phyloP scores from a whole-genome alignment of 1,140 invertebrate species.

The Drosophila persimilis region DNA sequence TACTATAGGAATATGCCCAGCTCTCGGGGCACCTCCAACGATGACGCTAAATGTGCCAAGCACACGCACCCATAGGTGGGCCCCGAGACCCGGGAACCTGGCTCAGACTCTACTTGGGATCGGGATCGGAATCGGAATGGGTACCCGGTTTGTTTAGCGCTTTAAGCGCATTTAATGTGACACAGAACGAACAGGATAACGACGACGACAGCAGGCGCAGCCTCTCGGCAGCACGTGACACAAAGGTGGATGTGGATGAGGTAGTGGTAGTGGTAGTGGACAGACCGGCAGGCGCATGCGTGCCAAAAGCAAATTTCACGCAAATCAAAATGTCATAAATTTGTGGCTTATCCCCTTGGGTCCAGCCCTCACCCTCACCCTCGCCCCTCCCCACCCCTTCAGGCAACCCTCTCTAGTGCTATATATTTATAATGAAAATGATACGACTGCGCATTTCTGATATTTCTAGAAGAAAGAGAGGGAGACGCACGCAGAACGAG shows the following conservation, averaged over 20 bases:
- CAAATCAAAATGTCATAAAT: slow-evolving; percentile 83
- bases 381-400: neutral
- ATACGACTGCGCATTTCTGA: slow-evolving; percentile 62
- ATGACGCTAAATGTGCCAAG: slow-evolving; percentile 75
- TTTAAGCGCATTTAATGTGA: slow-evolving; percentile 82
- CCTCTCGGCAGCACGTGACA: slow-evolving; percentile 70
- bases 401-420: slow-evolving; percentile 46
- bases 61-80: slow-evolving; percentile 76
- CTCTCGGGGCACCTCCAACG: slow-evolving; percentile 66
- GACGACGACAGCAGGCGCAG: slow-evolving; percentile 63
- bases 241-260: slow-evolving; percentile 40
- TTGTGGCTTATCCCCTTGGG: slow-evolving; percentile 68
- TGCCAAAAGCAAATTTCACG: slow-evolving; percentile 83
- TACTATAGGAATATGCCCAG: slow-evolving; percentile 7
- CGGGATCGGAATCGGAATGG: neutral
- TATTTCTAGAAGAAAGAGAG: slow-evolving; percentile 12
- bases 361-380: slow-evolving; percentile 9
- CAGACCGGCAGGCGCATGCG: slow-evolving; percentile 72
- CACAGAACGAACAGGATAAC: slow-evolving; percentile 81
- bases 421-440: slow-evolving; percentile 82
- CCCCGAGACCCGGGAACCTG: slow-evolving; percentile 15
- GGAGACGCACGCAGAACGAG: neutral
- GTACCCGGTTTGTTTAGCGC: slow-evolving; percentile 73
- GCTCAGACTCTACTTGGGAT: slow-evolving; percentile 6
- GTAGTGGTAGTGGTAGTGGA: neutral